Percentiles rank a stretch among this genome's conserved stretches.
Conservation (phyloP, 2,113 vertebrate species). For the Carettochelys insculpta region DNA sequence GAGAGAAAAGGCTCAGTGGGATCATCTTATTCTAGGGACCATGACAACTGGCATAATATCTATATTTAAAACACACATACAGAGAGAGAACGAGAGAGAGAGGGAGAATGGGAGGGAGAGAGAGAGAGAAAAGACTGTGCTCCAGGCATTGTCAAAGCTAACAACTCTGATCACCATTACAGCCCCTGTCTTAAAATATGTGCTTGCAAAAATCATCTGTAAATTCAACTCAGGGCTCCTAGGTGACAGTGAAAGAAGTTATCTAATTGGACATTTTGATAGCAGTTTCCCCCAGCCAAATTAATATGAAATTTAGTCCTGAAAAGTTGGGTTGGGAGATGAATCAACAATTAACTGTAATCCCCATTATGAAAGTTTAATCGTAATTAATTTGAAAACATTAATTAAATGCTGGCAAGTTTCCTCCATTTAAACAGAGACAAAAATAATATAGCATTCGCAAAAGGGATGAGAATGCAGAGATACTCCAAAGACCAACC, state of each 20-base stretch:
- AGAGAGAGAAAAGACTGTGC: background rate
- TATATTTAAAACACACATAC: background rate
- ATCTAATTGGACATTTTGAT: conserved; percentile 68
- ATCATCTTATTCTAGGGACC: background rate
- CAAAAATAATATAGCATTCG: conserved; percentile 23
- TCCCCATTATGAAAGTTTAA: conserved; percentile 71
- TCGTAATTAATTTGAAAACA: conserved; percentile 75
- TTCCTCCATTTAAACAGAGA: conserved; percentile 53
- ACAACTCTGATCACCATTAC: background rate
- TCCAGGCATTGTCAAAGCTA: background rate
- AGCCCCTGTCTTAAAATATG: conserved; percentile 34
- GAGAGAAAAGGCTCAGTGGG: background rate
- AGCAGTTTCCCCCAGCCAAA: conserved; percentile 62
- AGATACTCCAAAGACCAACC: conserved; percentile 35
- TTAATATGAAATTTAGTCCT: conserved; percentile 58
- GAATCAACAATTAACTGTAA: conserved; percentile 73
- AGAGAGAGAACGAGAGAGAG: no score
- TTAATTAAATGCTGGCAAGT: conserved; percentile 67
- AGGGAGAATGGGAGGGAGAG: no score
- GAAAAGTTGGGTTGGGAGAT: conserved; percentile 59
- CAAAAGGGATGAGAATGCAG: conserved; percentile 39
- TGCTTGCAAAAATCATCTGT: conserved; percentile 45
- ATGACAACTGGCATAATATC: background rate
- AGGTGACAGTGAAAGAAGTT: conserved; percentile 36
- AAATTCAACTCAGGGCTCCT: conserved; percentile 46